Percentiles rank a stretch among this genome's conserved stretches.
phyloP scores from a whole-genome alignment of 2,888 invertebrate genomes.

The Stegophylla sp. region DNA sequence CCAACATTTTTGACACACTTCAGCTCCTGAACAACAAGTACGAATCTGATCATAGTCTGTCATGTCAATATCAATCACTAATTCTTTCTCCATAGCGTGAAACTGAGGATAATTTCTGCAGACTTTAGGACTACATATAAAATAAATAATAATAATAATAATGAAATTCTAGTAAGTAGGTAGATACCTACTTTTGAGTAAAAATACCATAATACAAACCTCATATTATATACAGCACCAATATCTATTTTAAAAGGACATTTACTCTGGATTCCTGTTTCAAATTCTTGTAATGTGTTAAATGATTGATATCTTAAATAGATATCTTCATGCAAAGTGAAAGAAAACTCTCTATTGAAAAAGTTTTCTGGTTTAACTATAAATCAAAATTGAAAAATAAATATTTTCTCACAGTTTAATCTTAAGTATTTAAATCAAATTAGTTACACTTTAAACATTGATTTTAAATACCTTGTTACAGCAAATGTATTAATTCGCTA shows the following conservation, averaged over 20 bases:
- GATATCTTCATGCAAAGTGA: constrained; percentile 90
- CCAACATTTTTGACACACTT: constrained; percentile 95
- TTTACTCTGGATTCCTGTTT: constrained; percentile 78
- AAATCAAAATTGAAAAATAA: constrained; percentile 60
- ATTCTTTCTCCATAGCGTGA: constrained; percentile 79
- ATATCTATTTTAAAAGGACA: constrained; percentile 95
- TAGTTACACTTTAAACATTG: no score
- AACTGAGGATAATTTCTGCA: constrained; percentile 66
- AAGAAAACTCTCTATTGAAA: constrained; percentile 87
- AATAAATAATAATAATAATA: background rate
- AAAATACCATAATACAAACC: constrained; percentile 65
- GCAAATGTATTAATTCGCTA: no score
- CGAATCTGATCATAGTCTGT: constrained; percentile 98
- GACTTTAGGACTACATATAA: constrained; percentile 69
- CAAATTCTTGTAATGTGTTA: constrained; percentile 78
- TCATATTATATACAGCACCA: constrained; percentile 82
- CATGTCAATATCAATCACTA: constrained; percentile 99
- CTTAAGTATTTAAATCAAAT: no score
- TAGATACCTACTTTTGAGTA: no score
- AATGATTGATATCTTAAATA: constrained; percentile 92
- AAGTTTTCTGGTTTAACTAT: constrained; percentile 70
- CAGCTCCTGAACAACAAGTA: constrained; percentile 88
- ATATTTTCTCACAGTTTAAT: background rate
- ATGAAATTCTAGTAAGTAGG: background rate
- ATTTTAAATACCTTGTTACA: no score